phyloP scores from a whole-genome alignment of 92 coral and sea anemone species.

The Pocillopora meandrina region DNA sequence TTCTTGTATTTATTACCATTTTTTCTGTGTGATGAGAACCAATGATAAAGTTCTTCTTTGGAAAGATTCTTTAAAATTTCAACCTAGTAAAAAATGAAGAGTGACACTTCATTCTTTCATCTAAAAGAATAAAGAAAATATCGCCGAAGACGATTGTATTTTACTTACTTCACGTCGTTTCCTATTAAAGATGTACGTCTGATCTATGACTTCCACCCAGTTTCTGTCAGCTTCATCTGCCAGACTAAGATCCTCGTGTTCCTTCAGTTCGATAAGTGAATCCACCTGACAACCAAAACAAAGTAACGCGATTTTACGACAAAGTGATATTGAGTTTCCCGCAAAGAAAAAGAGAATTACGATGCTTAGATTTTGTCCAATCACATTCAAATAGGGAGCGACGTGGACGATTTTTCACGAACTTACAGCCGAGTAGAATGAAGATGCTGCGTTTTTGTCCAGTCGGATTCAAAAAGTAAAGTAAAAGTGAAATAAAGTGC shows the following conservation, averaged over 20 bases:
- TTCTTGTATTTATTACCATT: conserved; percentile 65
- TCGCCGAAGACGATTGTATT: neutral
- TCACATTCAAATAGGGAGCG: no score
- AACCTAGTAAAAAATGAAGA: conserved; percentile 36
- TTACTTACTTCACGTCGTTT: conserved; percentile 64
- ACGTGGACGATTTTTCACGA: no score
- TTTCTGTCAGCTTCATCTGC: conserved; percentile 87
- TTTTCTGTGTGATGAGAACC: conserved; percentile 65
- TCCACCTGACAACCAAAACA: conserved; percentile 59
- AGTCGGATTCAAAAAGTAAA: neutral
- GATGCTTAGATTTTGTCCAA: no score
- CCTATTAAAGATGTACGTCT: conserved; percentile 81
- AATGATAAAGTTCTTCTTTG: conserved; percentile 60
- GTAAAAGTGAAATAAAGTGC: neutral
- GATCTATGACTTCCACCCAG: conserved; percentile 84
- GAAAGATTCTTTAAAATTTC: conserved; percentile 59
- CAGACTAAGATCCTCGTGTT: conserved; percentile 84
- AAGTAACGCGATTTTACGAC: no score
- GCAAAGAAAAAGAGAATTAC: no score
- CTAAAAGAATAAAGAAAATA: neutral
- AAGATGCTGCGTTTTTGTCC: neutral
- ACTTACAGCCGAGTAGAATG: neutral
- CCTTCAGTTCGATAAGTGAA: conserved; percentile 79
- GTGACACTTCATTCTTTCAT: neutral
- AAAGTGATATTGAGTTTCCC: no score